Evolutionary conservation across 1,140 invertebrate species (phyloP).

Genomic region (Ceratosolen solmsi): DNA sequence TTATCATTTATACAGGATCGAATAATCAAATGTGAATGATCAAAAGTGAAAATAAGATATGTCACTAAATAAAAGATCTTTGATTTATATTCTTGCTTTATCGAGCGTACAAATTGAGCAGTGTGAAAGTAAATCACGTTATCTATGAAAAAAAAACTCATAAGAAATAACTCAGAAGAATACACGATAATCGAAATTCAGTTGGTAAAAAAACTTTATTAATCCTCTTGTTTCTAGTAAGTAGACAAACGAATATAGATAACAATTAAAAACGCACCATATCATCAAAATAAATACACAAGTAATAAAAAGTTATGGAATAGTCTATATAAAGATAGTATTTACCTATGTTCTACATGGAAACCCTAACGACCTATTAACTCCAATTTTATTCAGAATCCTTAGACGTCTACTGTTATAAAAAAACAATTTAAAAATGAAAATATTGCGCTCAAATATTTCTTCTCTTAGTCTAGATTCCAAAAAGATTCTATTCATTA

Average conservation of each 20-base stretch:
- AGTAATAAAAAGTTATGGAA: slow-evolving; percentile 56
- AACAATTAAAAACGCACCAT: slow-evolving; percentile 58
- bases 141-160: no score
- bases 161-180: no score
- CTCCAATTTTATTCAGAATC: slow-evolving; percentile 56
- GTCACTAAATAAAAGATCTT: neutral
- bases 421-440: slow-evolving; percentile 20
- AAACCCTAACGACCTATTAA: neutral
- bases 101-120: no score
- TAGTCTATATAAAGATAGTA: no score
- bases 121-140: no score
- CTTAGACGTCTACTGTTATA: slow-evolving; percentile 59
- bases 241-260: no score
- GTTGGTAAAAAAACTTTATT: no score
- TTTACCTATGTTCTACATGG: slow-evolving; percentile 59
- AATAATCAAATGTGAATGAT: slow-evolving; percentile 4
- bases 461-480: slow-evolving; percentile 31
- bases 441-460: slow-evolving; percentile 28
- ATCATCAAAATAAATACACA: slow-evolving; percentile 57
- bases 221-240: no score
- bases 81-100: no score
- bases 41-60: neutral
- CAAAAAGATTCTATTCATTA: slow-evolving; percentile 29
- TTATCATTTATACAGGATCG: neutral
- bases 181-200: no score